Percentiles rank a stretch among this genome's conserved stretches.
phyloP scores from a whole-genome alignment of 2,797 vertebrate genomes.

The Syngnathus rostellatus region DNA sequence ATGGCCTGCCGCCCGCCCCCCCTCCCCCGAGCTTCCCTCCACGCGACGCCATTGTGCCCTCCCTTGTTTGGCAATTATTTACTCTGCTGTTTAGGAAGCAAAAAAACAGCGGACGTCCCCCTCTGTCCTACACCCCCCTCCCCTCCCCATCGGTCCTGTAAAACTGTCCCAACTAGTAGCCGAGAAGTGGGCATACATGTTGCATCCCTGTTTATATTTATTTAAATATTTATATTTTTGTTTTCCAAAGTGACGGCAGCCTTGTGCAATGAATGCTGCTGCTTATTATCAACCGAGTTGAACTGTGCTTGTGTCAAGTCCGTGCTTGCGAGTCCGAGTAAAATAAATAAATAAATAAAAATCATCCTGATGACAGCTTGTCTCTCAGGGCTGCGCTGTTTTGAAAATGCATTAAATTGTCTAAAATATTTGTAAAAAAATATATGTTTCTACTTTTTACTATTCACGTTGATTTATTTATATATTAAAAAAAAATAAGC shows the following conservation, averaged over 20 bases:
- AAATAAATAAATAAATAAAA: no score
- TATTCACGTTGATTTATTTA: background rate
- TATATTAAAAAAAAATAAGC: background rate
- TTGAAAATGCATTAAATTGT: background rate
- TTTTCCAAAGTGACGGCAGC: no score
- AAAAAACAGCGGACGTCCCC: constrained; percentile 35
- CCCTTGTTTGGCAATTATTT: constrained; percentile 75
- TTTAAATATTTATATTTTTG: no score
- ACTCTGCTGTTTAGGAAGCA: constrained; percentile 61
- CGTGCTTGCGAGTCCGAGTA: no score
- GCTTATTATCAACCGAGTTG: no score
- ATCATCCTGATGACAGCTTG: no score
- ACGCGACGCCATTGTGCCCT: constrained; percentile 65
- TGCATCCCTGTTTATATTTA: background rate
- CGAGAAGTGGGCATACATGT: background rate
- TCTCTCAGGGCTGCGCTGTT: background rate
- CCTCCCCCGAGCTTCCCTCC: constrained; percentile 34
- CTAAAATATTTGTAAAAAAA: no score
- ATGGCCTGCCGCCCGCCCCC: constrained; percentile 35
- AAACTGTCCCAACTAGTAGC: constrained; percentile 10
- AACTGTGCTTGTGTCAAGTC: no score
- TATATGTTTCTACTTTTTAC: background rate
- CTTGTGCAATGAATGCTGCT: no score
- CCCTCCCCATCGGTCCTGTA: constrained; percentile 25
- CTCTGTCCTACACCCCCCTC: constrained; percentile 29